Base-by-base conservation (phyloP, 2,888 invertebrate genomes). In the Sipunculus nudus region DNA sequence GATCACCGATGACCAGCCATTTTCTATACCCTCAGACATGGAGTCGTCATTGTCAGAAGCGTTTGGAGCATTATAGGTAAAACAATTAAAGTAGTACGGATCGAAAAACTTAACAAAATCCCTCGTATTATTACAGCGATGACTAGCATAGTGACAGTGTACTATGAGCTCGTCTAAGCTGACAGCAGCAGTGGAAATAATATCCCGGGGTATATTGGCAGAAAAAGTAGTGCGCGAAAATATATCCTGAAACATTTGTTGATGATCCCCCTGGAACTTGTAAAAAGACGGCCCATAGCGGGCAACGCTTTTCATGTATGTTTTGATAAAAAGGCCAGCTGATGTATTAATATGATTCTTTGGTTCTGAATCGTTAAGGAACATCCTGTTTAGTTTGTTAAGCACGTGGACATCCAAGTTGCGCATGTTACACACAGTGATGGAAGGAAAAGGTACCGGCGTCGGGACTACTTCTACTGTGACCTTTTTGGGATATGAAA, bases 381-480 rank as follows among this genome's bases (percentile, higher is more conserved):
- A 69, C 61, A 48, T 68, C 41, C 61, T 31, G 48, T 67, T 68
- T 19, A 68, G 41, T 2, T 49, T 60, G 46, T 70, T 69, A n/a
- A 70, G 52, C 16, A 69, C 47, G 48, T 65, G 47, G 39, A 66
- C 53, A 54, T 70, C 70, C n/a, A 70, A 53, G 52, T 69, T 70
- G 5, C 70, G 43, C 67, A 70, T 68, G 55, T 70, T 70, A 61
- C 70, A 70, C 38, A 70, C 53, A 29, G 65, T 60, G 25, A 70
- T 61, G 25, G 65, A 50, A 25, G 70, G 70, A 41, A 70, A 70
- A n/a, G 70, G 68, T 10, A 68, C 68, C 4, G 61, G 63, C 0
- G 65, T 61, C 3, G 65, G 58, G 2, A 69, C 68, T 6, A 70
- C 68, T 35, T 70, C 68, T 13, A 70, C 66, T 21, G 70, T 70